Percentiles rank a stretch among this genome's conserved stretches.
phyloP scores from a whole-genome alignment of 2,113 vertebrate genomes.

The Rhinolophus sinicus region DNA sequence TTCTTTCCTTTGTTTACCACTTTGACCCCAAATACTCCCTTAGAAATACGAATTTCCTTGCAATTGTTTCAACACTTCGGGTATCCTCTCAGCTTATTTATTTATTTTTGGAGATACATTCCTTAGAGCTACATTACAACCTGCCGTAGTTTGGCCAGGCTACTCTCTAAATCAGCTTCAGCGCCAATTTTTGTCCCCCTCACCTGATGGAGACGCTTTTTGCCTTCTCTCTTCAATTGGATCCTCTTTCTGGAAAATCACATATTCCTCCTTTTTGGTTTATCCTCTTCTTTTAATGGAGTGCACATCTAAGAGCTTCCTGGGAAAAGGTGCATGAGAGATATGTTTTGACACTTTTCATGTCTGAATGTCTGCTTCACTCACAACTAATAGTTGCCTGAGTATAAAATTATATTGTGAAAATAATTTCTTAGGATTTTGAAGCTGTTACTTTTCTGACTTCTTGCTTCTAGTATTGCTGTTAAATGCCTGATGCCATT shows the following conservation, averaged over 20 bases:
- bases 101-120: background rate
- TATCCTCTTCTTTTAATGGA: background rate
- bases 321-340: background rate
- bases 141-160: background rate
- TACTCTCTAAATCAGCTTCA: background rate
- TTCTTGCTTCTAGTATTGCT: background rate
- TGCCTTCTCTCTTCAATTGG: background rate
- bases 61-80: background rate
- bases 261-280: background rate
- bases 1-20: background rate
- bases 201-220: background rate
- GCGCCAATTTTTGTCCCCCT: background rate
- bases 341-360: background rate
- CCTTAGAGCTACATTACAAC: background rate
- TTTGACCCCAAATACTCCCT: background rate
- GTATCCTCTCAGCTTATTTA: background rate
- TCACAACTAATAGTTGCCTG: background rate
- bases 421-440: background rate
- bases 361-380: background rate
- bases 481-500: background rate
- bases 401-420: background rate
- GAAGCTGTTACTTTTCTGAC: background rate
- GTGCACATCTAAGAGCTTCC: background rate
- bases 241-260: background rate
- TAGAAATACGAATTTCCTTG: background rate